Percentiles rank a stretch among this genome's conserved stretches.
Conservation (phyloP, 92 coral and sea anemone species). For the Paragorgia papillata region DNA sequence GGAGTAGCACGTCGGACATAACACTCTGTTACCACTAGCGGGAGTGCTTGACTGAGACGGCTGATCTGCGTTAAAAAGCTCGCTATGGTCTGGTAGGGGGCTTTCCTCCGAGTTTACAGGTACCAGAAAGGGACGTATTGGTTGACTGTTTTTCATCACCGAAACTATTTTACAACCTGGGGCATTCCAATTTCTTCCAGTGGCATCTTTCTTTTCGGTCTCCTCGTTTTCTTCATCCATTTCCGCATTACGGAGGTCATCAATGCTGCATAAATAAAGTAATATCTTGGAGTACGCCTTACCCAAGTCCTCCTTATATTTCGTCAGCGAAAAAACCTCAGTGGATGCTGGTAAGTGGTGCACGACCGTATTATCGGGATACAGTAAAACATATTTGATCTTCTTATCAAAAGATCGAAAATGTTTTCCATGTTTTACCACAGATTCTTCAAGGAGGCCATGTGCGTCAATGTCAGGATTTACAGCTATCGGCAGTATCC, state of each 20-base stretch:
- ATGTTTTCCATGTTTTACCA: slow-evolving; percentile 15
- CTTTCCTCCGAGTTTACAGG: too few species aligned
- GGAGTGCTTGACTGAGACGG: neutral
- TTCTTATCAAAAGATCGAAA: slow-evolving; percentile 20
- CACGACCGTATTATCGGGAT: slow-evolving; percentile 24
- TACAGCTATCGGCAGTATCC: slow-evolving; percentile 21
- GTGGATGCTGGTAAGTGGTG: slow-evolving; percentile 2
- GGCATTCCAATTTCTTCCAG: neutral
- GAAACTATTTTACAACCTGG: neutral
- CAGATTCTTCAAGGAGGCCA: slow-evolving; percentile 18
- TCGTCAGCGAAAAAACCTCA: neutral
- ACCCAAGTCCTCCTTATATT: slow-evolving; percentile 23
- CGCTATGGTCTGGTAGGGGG: neutral
- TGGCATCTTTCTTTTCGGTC: too few species aligned
- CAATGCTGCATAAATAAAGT: neutral
- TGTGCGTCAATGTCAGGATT: neutral
- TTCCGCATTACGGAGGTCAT: neutral
- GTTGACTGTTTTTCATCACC: slow-evolving; percentile 5
- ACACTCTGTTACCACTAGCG: neutral
- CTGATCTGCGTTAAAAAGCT: neutral
- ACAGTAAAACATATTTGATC: slow-evolving; percentile 12
- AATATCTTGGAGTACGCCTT: slow-evolving; percentile 7
- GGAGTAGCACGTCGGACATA: slow-evolving; percentile 26
- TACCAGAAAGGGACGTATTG: too few species aligned
- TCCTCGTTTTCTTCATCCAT: neutral